Evolutionary conservation across 1,140 invertebrate genomes (phyloP), one percentile per base, ranked within the genome.

Genomic region (Araneus ventricosus): DNA sequence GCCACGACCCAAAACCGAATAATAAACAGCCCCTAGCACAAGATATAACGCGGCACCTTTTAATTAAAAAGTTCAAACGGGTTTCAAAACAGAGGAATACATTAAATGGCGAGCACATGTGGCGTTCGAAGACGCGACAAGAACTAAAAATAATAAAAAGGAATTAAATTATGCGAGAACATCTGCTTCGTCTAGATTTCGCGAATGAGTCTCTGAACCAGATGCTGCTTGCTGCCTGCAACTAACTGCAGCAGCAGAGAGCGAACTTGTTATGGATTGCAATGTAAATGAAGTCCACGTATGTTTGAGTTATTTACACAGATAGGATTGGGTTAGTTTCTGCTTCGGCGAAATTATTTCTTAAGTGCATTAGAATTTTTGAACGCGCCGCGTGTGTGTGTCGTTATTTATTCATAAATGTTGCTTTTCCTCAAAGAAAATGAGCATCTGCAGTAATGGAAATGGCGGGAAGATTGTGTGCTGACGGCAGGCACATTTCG

Each of bases 1-100:
- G 39, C n/a, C 14, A 86, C 20, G 34, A 34, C 70, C 70, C 27
- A 75, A 75, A 75, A 75, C 52, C 84, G 57, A 61, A 45, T 86
- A 57, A 86, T 86, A 86, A 86, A 86, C 27, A 57, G 30, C 57
- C 20, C 27, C 84, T 34, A 59, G 84, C 34, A 79, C 34, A 20
- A 86, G 88, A 34, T 75, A 34, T 75, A 75, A 75, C 67, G 88
- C 88, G 88, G 88, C 67, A 27, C 30, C 88, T 79, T 89, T 89
- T 89, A 89, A 89, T 89, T 89, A 89, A 89, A 89, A 89, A 89
- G 88, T 89, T 89, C 88, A 89, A 89, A 89, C 88, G 88, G 39
- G 88, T 89, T 89, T 89, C 41, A 75, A 89, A 89, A 89, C 70
- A 79, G 70, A 79, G 67, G 70, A 89, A 79, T 79, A 79, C 63